Base-by-base conservation (phyloP, 2,113 vertebrate genomes). In the Bettongia penicillata region DNA sequence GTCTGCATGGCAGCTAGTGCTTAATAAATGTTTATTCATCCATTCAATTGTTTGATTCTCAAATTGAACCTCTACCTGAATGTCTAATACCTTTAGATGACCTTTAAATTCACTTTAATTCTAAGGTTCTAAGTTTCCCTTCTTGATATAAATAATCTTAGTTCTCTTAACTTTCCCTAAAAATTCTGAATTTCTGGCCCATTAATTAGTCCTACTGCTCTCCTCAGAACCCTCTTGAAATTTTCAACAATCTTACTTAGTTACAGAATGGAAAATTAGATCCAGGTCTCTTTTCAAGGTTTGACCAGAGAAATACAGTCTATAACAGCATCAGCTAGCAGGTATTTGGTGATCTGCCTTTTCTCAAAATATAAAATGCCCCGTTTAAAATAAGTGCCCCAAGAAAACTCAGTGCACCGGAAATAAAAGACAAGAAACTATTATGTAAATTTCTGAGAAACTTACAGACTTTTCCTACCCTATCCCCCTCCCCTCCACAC, bases 381-480 rank as follows among this genome's bases (percentile, higher is more conserved):
- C 50, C 51, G 52, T 91, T 89, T 55, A 61, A 95, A 95, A 92
- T 22, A 23, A 95, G 6, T 90, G 51, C 48, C 90, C 90, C 49
- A 43, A 0, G 31, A 77, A 95, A 95, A 95, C 31, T 96, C 51
- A 93, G 77, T 61, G 97, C 94, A 94, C 84, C 95, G 61, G 50
- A 95, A 96, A 55, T 52, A 94, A 93, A 95, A 95, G 68, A 49
- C 53, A 95, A 96, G 93, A n/a, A 84, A 84, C 16, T 43, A 43
- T 84, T 43, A 7, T n/a, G 7, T n/a, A 23, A 22, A 43, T 84
- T 84, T 84, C n/a, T 84, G 37, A 84, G 7, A 84, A 84, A 84
- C 68, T 43, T 8, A 43, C n/a, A 43, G 37, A 84, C 6, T 8
- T 84, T 84, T 84, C n/a, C 68, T 43, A 84, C n/a, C 68, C 61